A percentile compares a stretch with the other conserved stretches of the same genome.
Evolutionary conservation across 2,797 vertebrate species (phyloP).

Genomic region (Pteronotus mesoamericanus): DNA sequence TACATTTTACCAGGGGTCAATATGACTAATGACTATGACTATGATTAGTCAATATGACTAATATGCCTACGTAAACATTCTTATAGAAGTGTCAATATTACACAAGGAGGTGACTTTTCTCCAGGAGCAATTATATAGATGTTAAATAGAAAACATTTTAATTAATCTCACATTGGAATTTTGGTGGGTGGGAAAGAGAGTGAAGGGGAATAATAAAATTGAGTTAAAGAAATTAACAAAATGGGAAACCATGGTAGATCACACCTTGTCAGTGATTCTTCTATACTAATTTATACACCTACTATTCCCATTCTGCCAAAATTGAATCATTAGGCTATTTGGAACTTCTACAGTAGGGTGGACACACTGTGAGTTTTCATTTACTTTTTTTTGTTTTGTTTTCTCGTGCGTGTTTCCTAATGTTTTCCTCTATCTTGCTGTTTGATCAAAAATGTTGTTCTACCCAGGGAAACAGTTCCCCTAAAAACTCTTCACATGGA

Average conservation of each 20-base stretch:
- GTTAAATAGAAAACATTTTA: neutral
- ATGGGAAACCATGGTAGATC: neutral
- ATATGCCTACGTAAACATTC: neutral
- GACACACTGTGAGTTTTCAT: no score
- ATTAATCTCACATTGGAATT: neutral
- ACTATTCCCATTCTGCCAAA: neutral
- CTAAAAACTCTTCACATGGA: neutral
- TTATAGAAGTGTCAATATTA: neutral
- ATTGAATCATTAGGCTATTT: neutral
- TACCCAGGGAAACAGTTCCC: fast-evolving
- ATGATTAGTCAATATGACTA: neutral
- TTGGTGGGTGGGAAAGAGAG: neutral
- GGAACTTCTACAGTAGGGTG: neutral
- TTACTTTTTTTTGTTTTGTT: neutral
- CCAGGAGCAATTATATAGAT: neutral
- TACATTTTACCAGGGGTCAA: neutral
- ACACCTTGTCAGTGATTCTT: neutral
- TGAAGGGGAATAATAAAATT: neutral
- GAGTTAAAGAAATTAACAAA: neutral
- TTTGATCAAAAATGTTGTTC: neutral
- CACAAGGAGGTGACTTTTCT: neutral
- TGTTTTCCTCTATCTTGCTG: neutral
- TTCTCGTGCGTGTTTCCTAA: neutral
- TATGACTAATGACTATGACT: neutral
- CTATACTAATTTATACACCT: fast-evolving